Evolutionary conservation across 2,888 invertebrate genomes (phyloP).

Genomic region (Dynastes tityus): DNA sequence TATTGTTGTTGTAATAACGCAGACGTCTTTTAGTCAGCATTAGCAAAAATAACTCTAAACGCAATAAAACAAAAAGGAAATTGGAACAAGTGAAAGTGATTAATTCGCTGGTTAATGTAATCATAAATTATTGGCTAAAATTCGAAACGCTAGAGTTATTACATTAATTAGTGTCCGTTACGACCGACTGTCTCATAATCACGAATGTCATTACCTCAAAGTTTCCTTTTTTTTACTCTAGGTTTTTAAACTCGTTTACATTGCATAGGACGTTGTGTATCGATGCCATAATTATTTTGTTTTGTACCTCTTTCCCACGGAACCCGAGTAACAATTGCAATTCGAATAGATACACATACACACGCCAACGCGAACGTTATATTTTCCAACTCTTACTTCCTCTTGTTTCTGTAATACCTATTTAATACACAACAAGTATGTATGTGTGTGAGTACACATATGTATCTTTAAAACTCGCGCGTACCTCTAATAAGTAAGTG

Average conservation of each 20-base stretch:
- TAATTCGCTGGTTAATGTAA: not conserved
- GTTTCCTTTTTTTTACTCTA: not conserved
- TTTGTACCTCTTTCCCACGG: constrained; percentile 11
- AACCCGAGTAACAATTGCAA: constrained; percentile 3
- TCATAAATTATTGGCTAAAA: constrained; percentile 14
- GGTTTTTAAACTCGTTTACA: not conserved
- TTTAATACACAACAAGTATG: not conserved
- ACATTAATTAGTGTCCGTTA: not conserved
- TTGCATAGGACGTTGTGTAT: constrained; percentile 1
- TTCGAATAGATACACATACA: not conserved
- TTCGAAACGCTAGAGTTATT: constrained; percentile 1
- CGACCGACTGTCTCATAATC: constrained; percentile 3
- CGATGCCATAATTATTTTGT: constrained; percentile 2
- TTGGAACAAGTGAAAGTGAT: constrained; percentile 14
- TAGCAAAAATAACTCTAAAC: too few species aligned
- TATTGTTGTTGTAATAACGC: too few species aligned
- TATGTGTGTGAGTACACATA: not conserved
- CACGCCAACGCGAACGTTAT: not conserved
- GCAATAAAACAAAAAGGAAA: not conserved
- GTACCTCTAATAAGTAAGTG: too few species aligned
- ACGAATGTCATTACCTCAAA: constrained; percentile 16
- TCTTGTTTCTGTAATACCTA: not conserved
- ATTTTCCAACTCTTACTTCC: constrained; percentile 16
- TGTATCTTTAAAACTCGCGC: too few species aligned
- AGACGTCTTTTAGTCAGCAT: too few species aligned